Evolutionary conservation across 2,888 invertebrate genomes (phyloP), one percentile per base, ranked within the genome.

Genomic region (Drosophila putrida): DNA sequence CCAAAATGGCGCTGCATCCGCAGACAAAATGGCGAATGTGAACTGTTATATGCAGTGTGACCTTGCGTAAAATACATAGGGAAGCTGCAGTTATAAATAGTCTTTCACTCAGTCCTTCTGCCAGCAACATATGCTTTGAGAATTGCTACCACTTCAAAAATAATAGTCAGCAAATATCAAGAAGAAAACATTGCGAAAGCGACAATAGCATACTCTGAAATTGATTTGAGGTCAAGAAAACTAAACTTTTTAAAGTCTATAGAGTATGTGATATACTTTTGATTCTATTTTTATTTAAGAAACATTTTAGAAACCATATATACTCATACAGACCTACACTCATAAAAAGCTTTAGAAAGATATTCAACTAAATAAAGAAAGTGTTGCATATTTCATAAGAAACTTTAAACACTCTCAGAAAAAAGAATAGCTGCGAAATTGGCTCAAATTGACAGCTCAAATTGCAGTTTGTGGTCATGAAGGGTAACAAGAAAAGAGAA

Each of bases 21-120:
- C 15, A 59, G 46, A 47, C 55, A 71, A 59, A 59, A 69, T 69
- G 75, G 69, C 49, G 51, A 51, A 15, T 50, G 58, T 61, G 31
- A n/a, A 46, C 51, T 27, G 27, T 33, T 36, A 36, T 27, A 25
- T 51, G 62, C 47, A 60, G n/a, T 63, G 39, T 75, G 78, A 71
- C 76, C 82, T 71, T 78, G 63, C 54, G 28, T 4, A 76, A 76
- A 71, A 50, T 41, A 28, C 53, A 11, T 53, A 50, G 20, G 25
- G 27, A 46, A 28, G 15, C 36, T 27, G 38, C 50, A 49, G 33
- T 79, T 77, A 75, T 71, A 78, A 80, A 82, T 81, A 55, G 78
- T 51, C 36, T 53, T 65, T 78, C 71, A 39, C 47, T 41, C 25
- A 47, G 44, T 53, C 39, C 57, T 31, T 33, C 57, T 78, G 82